These are phyloP conservation scores for Porites lobata DNA, from an alignment of 92 coral and sea anemone genomes.

Conservation along the genomic window DNA sequence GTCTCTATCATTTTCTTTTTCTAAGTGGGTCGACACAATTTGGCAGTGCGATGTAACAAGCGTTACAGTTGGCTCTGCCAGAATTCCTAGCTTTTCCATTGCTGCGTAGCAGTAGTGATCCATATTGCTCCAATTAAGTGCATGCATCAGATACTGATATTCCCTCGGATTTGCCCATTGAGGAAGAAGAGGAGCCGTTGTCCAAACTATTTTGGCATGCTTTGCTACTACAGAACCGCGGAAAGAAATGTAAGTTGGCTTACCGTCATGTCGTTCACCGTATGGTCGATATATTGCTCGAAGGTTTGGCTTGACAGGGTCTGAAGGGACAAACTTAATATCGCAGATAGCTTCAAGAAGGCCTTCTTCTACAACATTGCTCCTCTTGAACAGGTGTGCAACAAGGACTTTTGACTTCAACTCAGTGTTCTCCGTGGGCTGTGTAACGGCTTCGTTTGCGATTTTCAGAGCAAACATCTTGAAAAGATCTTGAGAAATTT, in stretches of 20 bases:
- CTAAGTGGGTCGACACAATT: constrained; percentile 57
- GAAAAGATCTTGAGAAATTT: constrained; percentile 19
- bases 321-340: constrained; percentile 61
- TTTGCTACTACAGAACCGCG: constrained; percentile 48
- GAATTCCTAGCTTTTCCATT: neutral
- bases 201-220: constrained; percentile 67
- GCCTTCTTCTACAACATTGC: constrained; percentile 5
- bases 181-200: constrained; percentile 67
- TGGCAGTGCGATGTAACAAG: constrained; percentile 67
- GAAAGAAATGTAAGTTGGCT: constrained; percentile 59
- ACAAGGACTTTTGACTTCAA: constrained; percentile 60
- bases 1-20: neutral
- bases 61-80: constrained; percentile 60
- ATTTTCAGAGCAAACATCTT: constrained; percentile 50
- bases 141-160: neutral
- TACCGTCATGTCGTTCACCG: constrained; percentile 27
- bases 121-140: neutral
- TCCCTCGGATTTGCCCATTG: constrained; percentile 9
- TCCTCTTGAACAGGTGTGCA: constrained; percentile 42
- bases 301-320: constrained; percentile 22
- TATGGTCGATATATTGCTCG: constrained; percentile 27
- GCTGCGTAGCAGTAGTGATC: neutral
- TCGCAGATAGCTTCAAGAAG: constrained; percentile 41
- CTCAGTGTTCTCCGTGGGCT: constrained; percentile 29
- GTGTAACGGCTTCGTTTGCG: constrained; percentile 44